Evolutionary conservation across 2,113 vertebrate species (phyloP), one percentile per base, ranked within the genome.

Genomic region (Etheostoma cragini): DNA sequence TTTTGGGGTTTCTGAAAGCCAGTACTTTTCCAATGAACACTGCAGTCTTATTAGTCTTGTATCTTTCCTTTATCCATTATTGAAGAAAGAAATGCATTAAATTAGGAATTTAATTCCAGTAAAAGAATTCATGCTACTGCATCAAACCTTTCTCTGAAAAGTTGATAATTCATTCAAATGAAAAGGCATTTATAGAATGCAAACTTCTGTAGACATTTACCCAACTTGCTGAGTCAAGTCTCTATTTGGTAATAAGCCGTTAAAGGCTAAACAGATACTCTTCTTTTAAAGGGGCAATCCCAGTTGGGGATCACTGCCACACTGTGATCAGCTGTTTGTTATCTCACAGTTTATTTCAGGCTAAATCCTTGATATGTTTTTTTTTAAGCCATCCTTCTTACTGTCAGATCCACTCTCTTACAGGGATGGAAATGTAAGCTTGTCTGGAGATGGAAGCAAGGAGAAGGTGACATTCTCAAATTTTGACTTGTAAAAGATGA

Each of bases 401-500:
- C 17, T 21, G 22, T 64, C 46, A 33, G 33, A 47, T 22, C 10
- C 1, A 33, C 50, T 19, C 21, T 19, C 12, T 7, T 52, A 22
- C 53, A 53, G 26, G 49, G 33, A 66, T 65, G 17, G 71, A 67
- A 80, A 52, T 53, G 26, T 58, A 80, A 76, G 62, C 57, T 26
- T 75, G n/a, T 22, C 8, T 17, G 38, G 22, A 16, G 17, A 42
- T 42, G 38, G 24, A 60, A 24, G 42, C 61, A 69, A 33, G n/a
- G 21, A 76, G 47, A 83, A 72, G 56, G 64, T 85, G 85, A 86
- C 76, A 80, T 68, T 84, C 80, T 88, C 78, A 81, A 67, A 80
- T 80, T 69, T 85, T 74, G 47, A 72, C 82, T 65, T 66, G 21
- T 79, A 66, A 72, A 45, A 45, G 58, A 61, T 62, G 53, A 73